Base-by-base conservation (phyloP, 2,888 invertebrate genomes). In the Mycalesis mineus region DNA sequence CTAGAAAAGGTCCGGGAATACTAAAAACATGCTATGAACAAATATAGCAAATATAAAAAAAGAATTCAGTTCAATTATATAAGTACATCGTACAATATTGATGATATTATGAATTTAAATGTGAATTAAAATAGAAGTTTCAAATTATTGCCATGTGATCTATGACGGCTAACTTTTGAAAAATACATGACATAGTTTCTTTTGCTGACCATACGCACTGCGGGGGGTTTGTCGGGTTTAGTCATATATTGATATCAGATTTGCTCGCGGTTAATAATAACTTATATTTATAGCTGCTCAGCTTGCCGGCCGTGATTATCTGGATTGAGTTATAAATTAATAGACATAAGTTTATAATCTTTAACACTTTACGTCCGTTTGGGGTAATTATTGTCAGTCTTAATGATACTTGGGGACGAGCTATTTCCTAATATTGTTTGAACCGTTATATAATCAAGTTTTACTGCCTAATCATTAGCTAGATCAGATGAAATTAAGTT, bases 171-270 rank as follows among this genome's bases (percentile, higher is more conserved):
- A n/a, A n/a, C n/a, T 4, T 22, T 22, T 22, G 3, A 22, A 2
- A 22, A 22, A 33, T 6, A 40, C 0, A 14, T 3, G 42, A 22
- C 15, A 42, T 7, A 42, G 42, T 44, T 50, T 60, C 5, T 57
- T 41, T 39, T 63, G 41, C 50, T 42, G 52, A 58, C 55, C n/a
- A 33, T 50, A 54, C 45, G 13, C 61, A 45, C 55, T 15, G 58
- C 55, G 59, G 61, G 63, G 58, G 61, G 59, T 50, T 56, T 60
- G 59, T 42, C 39, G 29, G 39, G 41, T 41, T 39, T 44, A 62
- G 60, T 60, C 53, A 60, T 56, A 55, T 60, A 55, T 55, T 42
- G 44, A 60, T 60, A 62, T 58, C 60, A 58, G 60, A 55, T 55
- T 52, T 47, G 60, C 62, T 55, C 42, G 53, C 45, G 58, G 62